These are phyloP conservation scores for Crocodylus rhombifer DNA, from an alignment of 2,797 vertebrate genomes.

Conservation along the genomic window DNA sequence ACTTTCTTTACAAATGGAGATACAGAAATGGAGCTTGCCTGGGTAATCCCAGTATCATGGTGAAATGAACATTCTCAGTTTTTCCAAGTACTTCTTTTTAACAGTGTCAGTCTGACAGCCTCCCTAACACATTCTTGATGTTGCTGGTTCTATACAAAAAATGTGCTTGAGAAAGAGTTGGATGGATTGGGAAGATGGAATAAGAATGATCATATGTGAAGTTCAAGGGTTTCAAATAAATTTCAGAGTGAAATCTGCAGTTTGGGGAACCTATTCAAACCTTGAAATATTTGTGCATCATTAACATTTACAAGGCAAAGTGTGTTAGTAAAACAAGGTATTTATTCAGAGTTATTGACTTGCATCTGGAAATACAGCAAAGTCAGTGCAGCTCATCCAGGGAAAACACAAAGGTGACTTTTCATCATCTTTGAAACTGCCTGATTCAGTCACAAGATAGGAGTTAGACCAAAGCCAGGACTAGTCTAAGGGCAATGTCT, in stretches of 20 bases:
- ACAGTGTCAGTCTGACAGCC: too few species aligned
- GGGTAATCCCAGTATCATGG: accelerated
- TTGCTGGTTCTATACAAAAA: background rate
- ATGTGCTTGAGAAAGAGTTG: background rate
- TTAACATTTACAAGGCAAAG: background rate
- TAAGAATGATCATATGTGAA: background rate
- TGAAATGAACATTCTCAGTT: background rate
- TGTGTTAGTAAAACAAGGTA: background rate
- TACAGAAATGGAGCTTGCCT: background rate
- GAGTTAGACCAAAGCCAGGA: background rate
- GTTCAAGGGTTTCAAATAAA: background rate
- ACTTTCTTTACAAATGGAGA: background rate
- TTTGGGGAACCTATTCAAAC: background rate
- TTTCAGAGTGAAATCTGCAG: background rate
- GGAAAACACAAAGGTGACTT: background rate
- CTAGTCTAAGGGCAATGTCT: too few species aligned
- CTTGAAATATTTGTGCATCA: background rate
- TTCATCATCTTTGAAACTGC: background rate
- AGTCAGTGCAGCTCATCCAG: background rate
- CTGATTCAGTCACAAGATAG: background rate
- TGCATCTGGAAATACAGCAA: background rate
- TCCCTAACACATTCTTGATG: background rate
- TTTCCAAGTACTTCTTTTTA: background rate
- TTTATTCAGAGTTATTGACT: accelerated
- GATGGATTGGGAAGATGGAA: background rate